Conservation (phyloP, 2,113 vertebrate genomes). For the Etheostoma spectabile region DNA sequence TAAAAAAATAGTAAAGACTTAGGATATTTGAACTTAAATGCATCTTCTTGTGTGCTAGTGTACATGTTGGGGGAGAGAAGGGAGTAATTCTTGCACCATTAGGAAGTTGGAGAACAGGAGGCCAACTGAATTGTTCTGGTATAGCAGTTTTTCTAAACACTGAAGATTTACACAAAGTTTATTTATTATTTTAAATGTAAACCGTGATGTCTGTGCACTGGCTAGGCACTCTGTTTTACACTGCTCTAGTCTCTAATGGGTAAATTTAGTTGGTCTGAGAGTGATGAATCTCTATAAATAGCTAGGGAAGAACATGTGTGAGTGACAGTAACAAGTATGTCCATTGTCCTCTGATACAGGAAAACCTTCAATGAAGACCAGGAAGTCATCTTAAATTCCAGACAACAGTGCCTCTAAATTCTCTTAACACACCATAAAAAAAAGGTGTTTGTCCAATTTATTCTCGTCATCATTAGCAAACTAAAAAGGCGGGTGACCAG, state of each 20-base stretch:
- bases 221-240: slow-evolving; percentile 58
- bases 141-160: slow-evolving; percentile 79
- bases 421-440: not conserved
- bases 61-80: not conserved
- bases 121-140: slow-evolving; percentile 64
- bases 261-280: slow-evolving; percentile 55
- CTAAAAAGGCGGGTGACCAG: not conserved
- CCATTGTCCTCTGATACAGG: not conserved
- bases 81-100: slow-evolving; percentile 40
- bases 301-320: slow-evolving; percentile 25
- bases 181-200: slow-evolving; percentile 52
- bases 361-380: not conserved
- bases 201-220: slow-evolving; percentile 60
- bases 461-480: not conserved
- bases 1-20: not conserved
- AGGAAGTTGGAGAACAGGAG: slow-evolving; percentile 16
- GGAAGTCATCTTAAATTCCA: not conserved
- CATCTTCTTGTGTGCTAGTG: not conserved
- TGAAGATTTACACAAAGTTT: slow-evolving; percentile 77
- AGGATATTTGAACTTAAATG: not conserved
- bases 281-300: slow-evolving; percentile 45
- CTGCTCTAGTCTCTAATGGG: slow-evolving; percentile 52
- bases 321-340: slow-evolving; percentile 27
- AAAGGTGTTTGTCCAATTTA: not conserved
- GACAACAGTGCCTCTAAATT: not conserved